Base-by-base conservation (phyloP, 30 jellyfish, hydroid and myxozoan species). In the Pelagia noctiluca region DNA sequence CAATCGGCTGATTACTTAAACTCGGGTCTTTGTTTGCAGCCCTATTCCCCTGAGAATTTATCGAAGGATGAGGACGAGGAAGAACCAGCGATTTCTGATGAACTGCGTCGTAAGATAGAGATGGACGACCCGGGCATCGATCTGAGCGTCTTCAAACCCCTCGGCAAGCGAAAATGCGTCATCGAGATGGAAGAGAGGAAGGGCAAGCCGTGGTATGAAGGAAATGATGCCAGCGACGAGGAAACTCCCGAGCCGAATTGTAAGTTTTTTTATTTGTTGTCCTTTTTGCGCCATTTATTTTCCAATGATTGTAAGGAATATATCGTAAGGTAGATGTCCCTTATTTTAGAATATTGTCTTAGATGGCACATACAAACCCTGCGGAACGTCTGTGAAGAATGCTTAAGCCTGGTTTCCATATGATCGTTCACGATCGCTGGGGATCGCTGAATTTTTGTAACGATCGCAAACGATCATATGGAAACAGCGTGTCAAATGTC, bases 101-200 rank as follows among this genome's bases (percentile, higher is more conserved):
- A 68, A 26, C 76, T 75, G 0, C 76, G 88, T 10, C 88, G 88
- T 25, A 84, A 90, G 35, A 63, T 65, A 11, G 90, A 95, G 32
- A 80, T 89, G 63, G 99, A 94, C 67, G 96, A 96, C n/a, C 99
- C 99, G 18, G 99, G 99, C 0, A 78, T 84, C 69, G 96, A 84
- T 80, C 73, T 84, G 1, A 78, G 94, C 49, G 84, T 91, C 16
- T 85, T 94, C 63, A 94, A 94, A 66, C 99, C 99, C n/a, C 89
- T 95, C 30, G 97, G 97, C 50, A 94, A 94, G 60, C 86, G 99
- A 29, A 88, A 70, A 46, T 94, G 99, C 42, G 99, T 94, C 18
- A 32, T 94, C 13, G 97, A 81, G 50, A 26, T 78, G 53, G 99
- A 94, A 60, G 82, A 80, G 57, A 83, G 95, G 46, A 88, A 85